phyloP scores from a whole-genome alignment of 2,113 vertebrate genomes.

The Ammodytes dubius region DNA sequence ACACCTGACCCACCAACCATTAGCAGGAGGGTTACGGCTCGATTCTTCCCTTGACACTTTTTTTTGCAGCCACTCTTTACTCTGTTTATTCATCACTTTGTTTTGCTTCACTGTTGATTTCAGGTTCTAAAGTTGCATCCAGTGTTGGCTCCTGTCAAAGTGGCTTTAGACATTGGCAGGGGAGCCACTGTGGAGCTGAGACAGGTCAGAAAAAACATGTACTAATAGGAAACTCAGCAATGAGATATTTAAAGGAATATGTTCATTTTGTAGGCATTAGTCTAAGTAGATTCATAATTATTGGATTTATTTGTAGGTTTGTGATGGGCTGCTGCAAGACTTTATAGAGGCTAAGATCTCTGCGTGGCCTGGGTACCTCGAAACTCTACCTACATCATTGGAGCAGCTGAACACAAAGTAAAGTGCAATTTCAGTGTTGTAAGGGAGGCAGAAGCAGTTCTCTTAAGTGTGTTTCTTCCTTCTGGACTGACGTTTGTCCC shows the following conservation, averaged over 20 bases:
- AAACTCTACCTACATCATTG: conserved; percentile 85
- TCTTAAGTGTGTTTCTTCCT: not conserved
- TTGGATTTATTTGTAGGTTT: conserved; percentile 85
- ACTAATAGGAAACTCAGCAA: not conserved
- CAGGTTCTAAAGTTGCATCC: conserved; percentile 97
- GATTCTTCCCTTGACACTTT: not conserved
- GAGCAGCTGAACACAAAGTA: conserved; percentile 92
- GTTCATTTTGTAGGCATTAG: not conserved
- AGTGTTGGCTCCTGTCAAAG: conserved; percentile 91
- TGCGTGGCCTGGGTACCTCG: conserved; percentile 94
- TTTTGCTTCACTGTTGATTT: conserved; percentile 28
- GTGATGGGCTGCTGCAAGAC: conserved; percentile 91
- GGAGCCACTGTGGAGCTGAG: conserved; percentile 90
- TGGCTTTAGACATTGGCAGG: conserved; percentile 91
- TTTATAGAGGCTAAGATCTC: conserved; percentile 89
- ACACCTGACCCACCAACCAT: not conserved
- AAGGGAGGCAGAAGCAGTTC: not conserved
- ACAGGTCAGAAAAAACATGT: conserved; percentile 83
- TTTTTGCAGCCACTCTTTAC: not conserved
- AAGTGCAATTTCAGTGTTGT: conserved; percentile 18
- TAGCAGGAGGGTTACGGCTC: not conserved
- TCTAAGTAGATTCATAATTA: not conserved
- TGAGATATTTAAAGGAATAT: not conserved
- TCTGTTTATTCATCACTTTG: not conserved
- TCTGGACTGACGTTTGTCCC: not conserved